Evolutionary conservation across 2,113 vertebrate genomes (phyloP).

Genomic region (Corvus cornix): DNA sequence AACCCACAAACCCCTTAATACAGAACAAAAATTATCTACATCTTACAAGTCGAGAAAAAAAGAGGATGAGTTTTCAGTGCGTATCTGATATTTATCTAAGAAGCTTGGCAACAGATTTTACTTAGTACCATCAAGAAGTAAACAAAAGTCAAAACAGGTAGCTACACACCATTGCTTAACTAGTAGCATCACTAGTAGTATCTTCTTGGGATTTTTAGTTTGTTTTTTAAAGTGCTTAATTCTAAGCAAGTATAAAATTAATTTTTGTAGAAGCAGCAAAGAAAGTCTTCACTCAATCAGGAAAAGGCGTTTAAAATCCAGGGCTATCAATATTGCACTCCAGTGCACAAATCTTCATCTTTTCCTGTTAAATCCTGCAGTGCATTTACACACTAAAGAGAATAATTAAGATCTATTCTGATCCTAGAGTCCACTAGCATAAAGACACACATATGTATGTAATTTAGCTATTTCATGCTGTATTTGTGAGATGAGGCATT

Average conservation of each 20-base stretch:
- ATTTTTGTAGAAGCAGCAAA: background rate
- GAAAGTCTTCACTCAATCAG: background rate
- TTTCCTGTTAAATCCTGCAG: background rate
- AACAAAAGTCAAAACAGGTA: background rate
- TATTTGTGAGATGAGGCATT: background rate
- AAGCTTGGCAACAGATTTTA: background rate
- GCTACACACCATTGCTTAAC: background rate
- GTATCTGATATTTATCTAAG: background rate
- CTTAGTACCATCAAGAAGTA: background rate
- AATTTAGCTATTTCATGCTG: background rate
- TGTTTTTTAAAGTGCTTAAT: background rate
- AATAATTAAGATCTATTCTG: background rate
- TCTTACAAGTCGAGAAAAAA: background rate
- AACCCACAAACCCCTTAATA: background rate
- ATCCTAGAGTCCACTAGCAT: background rate
- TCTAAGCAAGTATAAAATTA: background rate
- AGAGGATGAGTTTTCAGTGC: background rate
- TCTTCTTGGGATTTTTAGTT: background rate
- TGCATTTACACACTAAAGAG: background rate
- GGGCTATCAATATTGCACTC: background rate
- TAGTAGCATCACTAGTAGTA: background rate
- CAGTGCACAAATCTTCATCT: background rate
- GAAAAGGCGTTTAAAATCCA: background rate
- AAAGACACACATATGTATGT: accelerated
- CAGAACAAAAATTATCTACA: background rate